Conservation (phyloP, 2,113 vertebrate genomes). For the Capricornis sumatraensis region DNA sequence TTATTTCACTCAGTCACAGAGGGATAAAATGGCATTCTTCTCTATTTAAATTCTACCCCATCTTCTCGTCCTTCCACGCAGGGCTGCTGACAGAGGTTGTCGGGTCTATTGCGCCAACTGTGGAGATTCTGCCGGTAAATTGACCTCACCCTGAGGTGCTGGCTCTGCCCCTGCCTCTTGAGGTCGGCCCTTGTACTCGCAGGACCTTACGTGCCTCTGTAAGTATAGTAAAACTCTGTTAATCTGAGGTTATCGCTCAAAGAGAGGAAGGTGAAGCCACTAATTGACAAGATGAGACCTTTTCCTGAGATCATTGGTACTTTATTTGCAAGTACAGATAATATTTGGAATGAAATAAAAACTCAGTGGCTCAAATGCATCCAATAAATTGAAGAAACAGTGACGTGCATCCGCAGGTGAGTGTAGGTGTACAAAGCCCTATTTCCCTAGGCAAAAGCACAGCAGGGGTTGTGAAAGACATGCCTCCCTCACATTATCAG, state of each 20-base stretch:
- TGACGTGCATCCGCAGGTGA: not conserved
- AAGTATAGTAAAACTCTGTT: constrained; percentile 62
- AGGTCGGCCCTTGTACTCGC: constrained; percentile 34
- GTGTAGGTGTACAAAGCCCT: not conserved
- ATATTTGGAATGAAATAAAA: constrained; percentile 6
- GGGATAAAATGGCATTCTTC: not conserved
- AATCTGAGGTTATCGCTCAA: not conserved
- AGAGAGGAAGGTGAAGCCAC: not conserved
- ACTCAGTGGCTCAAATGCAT: not conserved
- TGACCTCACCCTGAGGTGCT: not conserved
- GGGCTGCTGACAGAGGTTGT: not conserved
- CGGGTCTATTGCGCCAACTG: not conserved
- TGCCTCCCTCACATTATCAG: not conserved
- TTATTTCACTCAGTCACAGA: constrained; percentile 58
- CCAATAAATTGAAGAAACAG: not conserved
- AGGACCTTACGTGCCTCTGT: constrained; percentile 47
- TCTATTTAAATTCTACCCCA: not conserved
- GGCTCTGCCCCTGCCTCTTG: not conserved
- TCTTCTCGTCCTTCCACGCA: constrained; percentile 25
- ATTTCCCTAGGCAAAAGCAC: not conserved
- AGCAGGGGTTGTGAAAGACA: not conserved
- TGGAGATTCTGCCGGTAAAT: not conserved
- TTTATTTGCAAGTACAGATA: constrained; percentile 46
- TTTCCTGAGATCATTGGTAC: not conserved
- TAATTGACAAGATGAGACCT: not conserved